A percentile compares a stretch with the other conserved stretches of the same genome.
These are phyloP conservation scores for Odontophorus gujanensis DNA, from an alignment of 2,113 vertebrate genomes.

Conservation along the genomic window DNA sequence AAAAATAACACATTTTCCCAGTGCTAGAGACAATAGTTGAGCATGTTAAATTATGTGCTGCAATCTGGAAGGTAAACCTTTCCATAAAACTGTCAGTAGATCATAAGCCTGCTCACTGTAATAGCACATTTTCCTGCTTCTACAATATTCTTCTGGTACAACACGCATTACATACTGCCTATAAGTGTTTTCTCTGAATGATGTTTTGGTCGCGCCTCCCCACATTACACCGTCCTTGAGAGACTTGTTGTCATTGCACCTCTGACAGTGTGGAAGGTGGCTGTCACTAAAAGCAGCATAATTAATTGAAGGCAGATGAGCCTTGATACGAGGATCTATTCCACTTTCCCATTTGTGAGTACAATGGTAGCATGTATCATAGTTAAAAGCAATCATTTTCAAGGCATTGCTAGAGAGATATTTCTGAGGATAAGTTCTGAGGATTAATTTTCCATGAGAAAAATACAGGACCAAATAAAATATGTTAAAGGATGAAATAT, in stretches of 20 bases:
- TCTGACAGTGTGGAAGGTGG: neutral
- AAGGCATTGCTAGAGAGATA: neutral
- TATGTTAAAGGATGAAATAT: neutral
- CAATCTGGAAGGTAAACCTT: slow-evolving; percentile 9
- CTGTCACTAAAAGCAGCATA: neutral
- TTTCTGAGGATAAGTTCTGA: neutral
- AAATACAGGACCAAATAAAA: neutral
- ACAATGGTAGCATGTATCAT: neutral
- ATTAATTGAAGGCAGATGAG: neutral
- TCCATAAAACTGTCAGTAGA: neutral
- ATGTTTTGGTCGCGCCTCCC: neutral
- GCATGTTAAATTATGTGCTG: neutral
- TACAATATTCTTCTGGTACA: neutral
- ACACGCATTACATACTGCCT: accelerated
- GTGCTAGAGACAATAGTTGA: neutral
- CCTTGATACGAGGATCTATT: neutral
- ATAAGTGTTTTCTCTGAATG: neutral
- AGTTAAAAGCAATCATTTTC: neutral
- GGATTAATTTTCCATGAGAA: neutral
- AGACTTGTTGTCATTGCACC: neutral
- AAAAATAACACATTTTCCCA: neutral
- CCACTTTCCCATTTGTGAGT: neutral
- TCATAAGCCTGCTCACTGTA: neutral
- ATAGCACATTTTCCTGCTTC: neutral
- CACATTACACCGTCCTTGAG: accelerated